Conservation (phyloP, 2,113 vertebrate species). For the Campylorhamphus procurvoides region DNA sequence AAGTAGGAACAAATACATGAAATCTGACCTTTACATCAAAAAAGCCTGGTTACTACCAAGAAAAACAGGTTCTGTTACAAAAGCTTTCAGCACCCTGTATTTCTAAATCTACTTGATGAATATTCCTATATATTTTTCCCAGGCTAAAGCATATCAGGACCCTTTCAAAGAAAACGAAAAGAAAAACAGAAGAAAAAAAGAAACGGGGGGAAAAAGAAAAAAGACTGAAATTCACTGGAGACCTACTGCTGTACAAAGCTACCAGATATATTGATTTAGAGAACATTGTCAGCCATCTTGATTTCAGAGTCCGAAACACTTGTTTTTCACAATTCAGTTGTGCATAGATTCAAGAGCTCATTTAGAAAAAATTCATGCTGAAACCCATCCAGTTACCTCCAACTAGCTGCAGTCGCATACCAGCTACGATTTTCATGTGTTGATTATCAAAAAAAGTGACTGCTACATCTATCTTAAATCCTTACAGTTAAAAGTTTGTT, state of each 20-base stretch:
- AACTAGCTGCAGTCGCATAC: background rate
- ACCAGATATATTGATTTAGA: background rate
- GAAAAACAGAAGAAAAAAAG: too few relatives aligned
- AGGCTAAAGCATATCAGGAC: background rate
- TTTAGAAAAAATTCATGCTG: background rate
- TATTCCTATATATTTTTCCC: background rate
- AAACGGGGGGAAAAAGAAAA: accelerated
- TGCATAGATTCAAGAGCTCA: background rate
- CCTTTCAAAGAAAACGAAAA: background rate
- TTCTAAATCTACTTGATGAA: slow-evolving; percentile 11
- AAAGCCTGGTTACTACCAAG: slow-evolving; percentile 6
- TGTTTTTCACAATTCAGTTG: background rate
- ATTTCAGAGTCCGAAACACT: background rate
- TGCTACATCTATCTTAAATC: background rate
- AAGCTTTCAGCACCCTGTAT: slow-evolving; percentile 6
- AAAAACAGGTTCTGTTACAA: slow-evolving; percentile 8
- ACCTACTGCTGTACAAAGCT: background rate
- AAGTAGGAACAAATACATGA: slow-evolving; percentile 60
- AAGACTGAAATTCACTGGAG: background rate
- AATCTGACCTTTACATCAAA: slow-evolving; percentile 68
- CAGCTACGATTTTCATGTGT: background rate
- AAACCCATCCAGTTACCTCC: background rate
- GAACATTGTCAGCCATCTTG: background rate
- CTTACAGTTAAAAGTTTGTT: background rate
- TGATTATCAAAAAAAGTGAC: background rate